Conservation (phyloP, 1,140 invertebrate genomes). For the Bombus difficillimus region DNA sequence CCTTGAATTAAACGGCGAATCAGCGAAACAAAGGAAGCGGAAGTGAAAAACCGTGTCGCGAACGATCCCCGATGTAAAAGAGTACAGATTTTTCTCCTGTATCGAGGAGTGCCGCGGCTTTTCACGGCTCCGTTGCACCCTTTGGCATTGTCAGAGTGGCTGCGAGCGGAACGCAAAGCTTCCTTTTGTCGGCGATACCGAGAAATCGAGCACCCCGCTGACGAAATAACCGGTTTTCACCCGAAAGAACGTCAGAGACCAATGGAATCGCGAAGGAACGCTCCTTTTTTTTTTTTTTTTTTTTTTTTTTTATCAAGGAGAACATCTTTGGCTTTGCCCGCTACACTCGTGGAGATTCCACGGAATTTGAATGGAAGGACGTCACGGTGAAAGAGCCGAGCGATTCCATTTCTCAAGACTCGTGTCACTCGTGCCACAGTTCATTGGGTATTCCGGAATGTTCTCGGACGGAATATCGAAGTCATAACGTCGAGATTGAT, state of each 20-base stretch:
- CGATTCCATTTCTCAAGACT: not conserved
- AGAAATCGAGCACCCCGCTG: not conserved
- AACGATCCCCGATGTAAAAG: not conserved
- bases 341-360: not conserved
- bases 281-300: too few species aligned
- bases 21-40: not conserved
- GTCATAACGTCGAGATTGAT: not conserved
- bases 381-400: too few species aligned
- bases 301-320: not conserved
- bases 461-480: not conserved
- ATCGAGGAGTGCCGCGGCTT: not conserved
- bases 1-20: not conserved
- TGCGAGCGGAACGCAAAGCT: not conserved
- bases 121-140: not conserved
- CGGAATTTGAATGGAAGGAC: conserved; percentile 1
- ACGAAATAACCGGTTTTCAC: conserved; percentile 8
- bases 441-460: too few species aligned
- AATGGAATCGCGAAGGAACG: not conserved
- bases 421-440: not conserved
- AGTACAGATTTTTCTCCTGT: not conserved
- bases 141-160: not conserved
- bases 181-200: not conserved
- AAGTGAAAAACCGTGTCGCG: not conserved
- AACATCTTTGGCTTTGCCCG: not conserved
- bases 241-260: not conserved